A percentile compares a stretch with the other conserved stretches of the same genome.
Evolutionary conservation across 1,140 invertebrate genomes (phyloP).

Genomic region (Hycleus phaleratus): DNA sequence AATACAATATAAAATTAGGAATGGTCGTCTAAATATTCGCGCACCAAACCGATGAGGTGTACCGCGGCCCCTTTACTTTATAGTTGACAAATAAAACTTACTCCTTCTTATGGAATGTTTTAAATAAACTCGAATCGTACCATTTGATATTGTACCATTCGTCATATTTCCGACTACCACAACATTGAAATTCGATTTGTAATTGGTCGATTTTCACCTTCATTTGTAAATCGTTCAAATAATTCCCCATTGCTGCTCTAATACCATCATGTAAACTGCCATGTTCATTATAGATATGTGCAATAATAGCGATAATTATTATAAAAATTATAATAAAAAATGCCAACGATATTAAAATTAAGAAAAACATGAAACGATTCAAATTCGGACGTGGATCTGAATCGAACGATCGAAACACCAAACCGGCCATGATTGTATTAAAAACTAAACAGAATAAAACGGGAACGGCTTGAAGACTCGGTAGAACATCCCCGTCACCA

Average conservation of each 20-base stretch:
- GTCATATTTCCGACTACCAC: slow-evolving; percentile 37
- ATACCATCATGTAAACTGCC: slow-evolving; percentile 32
- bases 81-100: not conserved
- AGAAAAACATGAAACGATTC: slow-evolving; percentile 28
- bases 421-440: slow-evolving; percentile 23
- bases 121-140: slow-evolving; percentile 9
- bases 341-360: slow-evolving; percentile 15
- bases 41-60: no score
- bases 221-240: slow-evolving; percentile 26
- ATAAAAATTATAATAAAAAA: slow-evolving; percentile 23
- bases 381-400: slow-evolving; percentile 9
- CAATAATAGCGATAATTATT: slow-evolving; percentile 25
- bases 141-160: slow-evolving; percentile 38
- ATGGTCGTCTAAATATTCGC: no score
- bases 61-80: no score
- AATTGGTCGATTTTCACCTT: slow-evolving; percentile 34
- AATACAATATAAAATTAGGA: no score
- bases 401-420: slow-evolving; percentile 23
- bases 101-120: not conserved
- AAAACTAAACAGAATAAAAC: slow-evolving; percentile 24
- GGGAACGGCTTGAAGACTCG: slow-evolving; percentile 23
- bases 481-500: slow-evolving; percentile 28
- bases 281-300: slow-evolving; percentile 26
- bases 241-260: slow-evolving; percentile 33
- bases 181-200: slow-evolving; percentile 39